Conservation (phyloP, 2,888 invertebrate species). For the Myopa tessellatipennis region DNA sequence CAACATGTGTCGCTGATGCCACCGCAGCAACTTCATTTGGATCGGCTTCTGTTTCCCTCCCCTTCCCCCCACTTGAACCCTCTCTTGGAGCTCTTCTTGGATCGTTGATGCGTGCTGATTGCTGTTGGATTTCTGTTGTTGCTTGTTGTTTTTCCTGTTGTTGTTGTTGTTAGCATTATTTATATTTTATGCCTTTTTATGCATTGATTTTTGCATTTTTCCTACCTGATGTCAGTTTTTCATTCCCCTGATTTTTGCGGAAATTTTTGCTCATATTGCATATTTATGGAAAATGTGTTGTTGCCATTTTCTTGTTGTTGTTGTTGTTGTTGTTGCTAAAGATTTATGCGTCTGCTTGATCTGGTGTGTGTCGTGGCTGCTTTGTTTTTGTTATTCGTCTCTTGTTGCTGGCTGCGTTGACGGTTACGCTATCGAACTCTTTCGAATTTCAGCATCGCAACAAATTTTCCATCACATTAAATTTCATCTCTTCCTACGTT, state of each 20-base stretch:
- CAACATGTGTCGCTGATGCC: conserved; percentile 26
- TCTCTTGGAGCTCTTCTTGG: not conserved
- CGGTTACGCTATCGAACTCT: conserved; percentile 17
- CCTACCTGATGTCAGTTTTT: not conserved
- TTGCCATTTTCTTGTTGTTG: conserved; percentile 9
- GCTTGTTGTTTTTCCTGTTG: conserved; percentile 31
- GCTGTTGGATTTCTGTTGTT: conserved; percentile 40
- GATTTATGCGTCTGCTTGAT: conserved; percentile 17
- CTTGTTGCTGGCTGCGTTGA: conserved; percentile 11
- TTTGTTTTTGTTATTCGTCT: conserved; percentile 9
- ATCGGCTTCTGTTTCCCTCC: not conserved
- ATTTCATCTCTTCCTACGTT: conserved; percentile 24
- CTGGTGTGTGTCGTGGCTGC: not conserved
- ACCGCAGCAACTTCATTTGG: not conserved
- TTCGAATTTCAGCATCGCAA: conserved; percentile 11
- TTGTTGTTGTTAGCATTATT: conserved; percentile 36
- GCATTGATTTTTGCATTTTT: conserved; percentile 48
- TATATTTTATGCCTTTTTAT: conserved; percentile 38
- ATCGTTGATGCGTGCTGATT: conserved; percentile 9
- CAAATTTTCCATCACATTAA: conserved; percentile 33
- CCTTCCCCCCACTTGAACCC: not conserved
- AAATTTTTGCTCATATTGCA: conserved; percentile 27
- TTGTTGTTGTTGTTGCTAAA: not conserved
- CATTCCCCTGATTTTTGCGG: not conserved
- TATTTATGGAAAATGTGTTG: conserved; percentile 26